Base-by-base conservation (phyloP, 2,888 invertebrate genomes). In the Callimorpha dominula region DNA sequence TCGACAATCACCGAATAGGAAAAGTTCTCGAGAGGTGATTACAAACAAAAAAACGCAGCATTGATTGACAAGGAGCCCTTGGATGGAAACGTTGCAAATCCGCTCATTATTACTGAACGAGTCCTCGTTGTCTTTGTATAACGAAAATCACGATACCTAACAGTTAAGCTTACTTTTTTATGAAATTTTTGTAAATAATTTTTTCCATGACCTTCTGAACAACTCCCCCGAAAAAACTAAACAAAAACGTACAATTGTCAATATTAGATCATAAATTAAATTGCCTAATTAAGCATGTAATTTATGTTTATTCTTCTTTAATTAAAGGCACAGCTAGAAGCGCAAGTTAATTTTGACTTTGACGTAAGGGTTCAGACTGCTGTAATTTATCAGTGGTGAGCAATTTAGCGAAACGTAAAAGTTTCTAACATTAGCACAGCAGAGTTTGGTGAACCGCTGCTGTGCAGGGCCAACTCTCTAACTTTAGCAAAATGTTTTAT, bases 351-450 rank as follows among this genome's bases (percentile, higher is more conserved):
- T 85, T 81, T 80, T 66, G 76, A 83, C 77, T 82, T 83, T 81
- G 82, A 83, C 79, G 81, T 76, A 70, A 78, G 80, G 76, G 80
- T 79, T 82, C 75, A 71, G 76, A 70, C 70, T 71, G 69, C 81
- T 85, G 84, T 82, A 84, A 87, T 86, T 81, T 71, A 83, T 84
- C 83, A 85, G 77, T 78, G 77, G 75, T 74, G 80, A 82, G 80
- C 78, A 81, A 81, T 79, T 80, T 76, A 74, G 70, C 46, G 17
- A 68, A 71, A 84, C 84, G 72, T 86, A 74, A 75, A 75, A 85
- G 70, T 83, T 72, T 81, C 63, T 60, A 70, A 72, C 62, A 54
- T 65, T 75, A 70, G 74, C 76, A 76, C 77, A 78, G 46, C 72
- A 69, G 66, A 71, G 46, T 65, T 70, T 65, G 69, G 7, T 49